Evolutionary conservation across 2,888 invertebrate species (phyloP), one percentile per base, ranked within the genome.

Genomic region (Venustoraphidia nigricollis): DNA sequence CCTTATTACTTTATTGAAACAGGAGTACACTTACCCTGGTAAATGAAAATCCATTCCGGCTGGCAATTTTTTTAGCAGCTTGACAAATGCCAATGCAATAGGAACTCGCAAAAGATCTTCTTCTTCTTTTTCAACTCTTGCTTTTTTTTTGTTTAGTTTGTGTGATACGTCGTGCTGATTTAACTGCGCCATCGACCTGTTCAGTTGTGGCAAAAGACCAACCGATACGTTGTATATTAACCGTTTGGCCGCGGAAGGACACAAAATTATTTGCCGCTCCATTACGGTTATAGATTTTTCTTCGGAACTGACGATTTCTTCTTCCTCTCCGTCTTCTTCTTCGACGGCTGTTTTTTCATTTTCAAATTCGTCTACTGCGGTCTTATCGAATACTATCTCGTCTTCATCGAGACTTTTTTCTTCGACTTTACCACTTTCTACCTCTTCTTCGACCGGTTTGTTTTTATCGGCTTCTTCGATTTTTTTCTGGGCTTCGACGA

Each of bases 21-120:
- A n/a, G n/a, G n/a, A n/a, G n/a, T 54, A 53, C 52, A 64, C 71
- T 71, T 68, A 88, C 89, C 91, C 86, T 47, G 90, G 83, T 45
- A 95, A 66, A 64, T 89, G 85, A 47, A 76, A 69, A 39, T 84
- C 78, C 50, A 88, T 70, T 51, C 76, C 76, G 46, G 78, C 72
- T 0, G 96, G 95, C 43, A 97, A 68, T 56, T 84, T 81, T 60
- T 94, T 90, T 53, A 98, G 67, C 14, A 97, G 66, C 63, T 95
- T 95, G 0, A 96, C 89, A 47, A 94, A 75, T 1, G 97, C 94
- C 47, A 96, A 67, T 0, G 94, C 93, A 50, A 98, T 83, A 0
- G 97, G 96, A 8, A 96, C 87, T 44, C 91, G 74, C 53, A 88
- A 70, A 56, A 94, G 80, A 60, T 96, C 94, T 53, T 93, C 89